These are phyloP conservation scores for Eupithecia centaureata DNA, from an alignment of 2,888 invertebrate genomes.

Conservation along the genomic window DNA sequence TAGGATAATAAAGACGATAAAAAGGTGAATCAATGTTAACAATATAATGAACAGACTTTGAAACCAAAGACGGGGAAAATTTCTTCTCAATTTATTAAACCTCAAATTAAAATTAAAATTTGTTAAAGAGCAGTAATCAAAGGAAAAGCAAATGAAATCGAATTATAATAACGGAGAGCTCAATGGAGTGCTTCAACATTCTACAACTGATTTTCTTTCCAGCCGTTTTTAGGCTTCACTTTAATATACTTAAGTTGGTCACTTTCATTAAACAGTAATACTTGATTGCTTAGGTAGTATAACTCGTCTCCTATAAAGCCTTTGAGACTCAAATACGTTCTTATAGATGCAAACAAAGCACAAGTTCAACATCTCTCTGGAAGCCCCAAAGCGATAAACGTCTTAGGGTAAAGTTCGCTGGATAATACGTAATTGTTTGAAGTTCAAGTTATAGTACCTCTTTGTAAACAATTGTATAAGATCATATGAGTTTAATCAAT, in stretches of 20 bases:
- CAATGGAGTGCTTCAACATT: neutral
- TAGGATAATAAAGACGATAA: no score
- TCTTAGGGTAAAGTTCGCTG: slow-evolving; percentile 19
- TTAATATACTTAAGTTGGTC: no score
- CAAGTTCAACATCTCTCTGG: slow-evolving; percentile 18
- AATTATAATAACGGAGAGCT: neutral
- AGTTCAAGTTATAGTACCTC: neutral
- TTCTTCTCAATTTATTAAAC: no score
- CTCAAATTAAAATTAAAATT: no score
- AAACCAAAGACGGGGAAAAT: no score
- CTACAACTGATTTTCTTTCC: neutral
- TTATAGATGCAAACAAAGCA: slow-evolving; percentile 18
- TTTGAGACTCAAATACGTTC: slow-evolving; percentile 2
- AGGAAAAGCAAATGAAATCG: no score
- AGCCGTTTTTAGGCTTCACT: no score
- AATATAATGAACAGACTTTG: no score
- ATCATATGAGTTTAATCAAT: neutral
- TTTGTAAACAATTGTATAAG: neutral
- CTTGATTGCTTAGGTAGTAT: neutral
- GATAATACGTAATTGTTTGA: slow-evolving; percentile 4
- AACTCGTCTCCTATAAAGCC: neutral
- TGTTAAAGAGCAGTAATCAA: no score
- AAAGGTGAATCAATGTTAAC: no score
- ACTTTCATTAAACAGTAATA: slow-evolving; percentile 1
- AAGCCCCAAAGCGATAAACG: slow-evolving; percentile 26